Percentiles rank a stretch among this genome's conserved stretches.
Evolutionary conservation across 2,888 invertebrate genomes (phyloP).

Genomic region (Calephelis perditalis): DNA sequence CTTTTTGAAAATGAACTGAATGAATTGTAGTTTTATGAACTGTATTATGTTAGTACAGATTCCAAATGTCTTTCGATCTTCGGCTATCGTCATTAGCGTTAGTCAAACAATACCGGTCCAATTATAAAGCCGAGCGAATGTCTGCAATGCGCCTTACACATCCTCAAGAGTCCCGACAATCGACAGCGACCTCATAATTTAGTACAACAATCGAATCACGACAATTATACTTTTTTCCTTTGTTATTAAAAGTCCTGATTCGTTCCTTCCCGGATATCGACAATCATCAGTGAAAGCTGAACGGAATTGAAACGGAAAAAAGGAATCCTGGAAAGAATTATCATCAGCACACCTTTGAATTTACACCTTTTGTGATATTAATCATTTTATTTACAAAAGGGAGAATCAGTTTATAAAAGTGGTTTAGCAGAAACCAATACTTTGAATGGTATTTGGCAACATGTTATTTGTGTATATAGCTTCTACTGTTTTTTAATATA

Average conservation of each 20-base stretch:
- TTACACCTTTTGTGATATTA: constrained; percentile 2
- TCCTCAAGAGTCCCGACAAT: constrained; percentile 23
- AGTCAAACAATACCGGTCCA: constrained; percentile 11
- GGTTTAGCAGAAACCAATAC: no score
- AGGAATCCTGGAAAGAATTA: constrained; percentile 4
- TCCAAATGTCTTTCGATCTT: no score
- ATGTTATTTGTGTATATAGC: no score
- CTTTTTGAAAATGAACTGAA: no score
- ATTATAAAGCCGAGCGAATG: constrained; percentile 9
- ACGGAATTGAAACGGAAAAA: constrained; percentile 8
- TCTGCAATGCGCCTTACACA: constrained; percentile 9
- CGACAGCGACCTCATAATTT: constrained; percentile 37
- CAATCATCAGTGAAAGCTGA: constrained; percentile 43
- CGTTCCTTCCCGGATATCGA: constrained; percentile 71
- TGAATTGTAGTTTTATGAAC: no score
- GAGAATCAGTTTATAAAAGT: no score
- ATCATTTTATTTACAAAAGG: neutral
- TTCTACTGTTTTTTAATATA: no score
- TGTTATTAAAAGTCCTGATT: constrained; percentile 56
- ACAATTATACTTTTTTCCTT: constrained; percentile 67
- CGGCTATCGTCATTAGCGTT: neutral
- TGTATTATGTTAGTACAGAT: no score
- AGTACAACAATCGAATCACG: constrained; percentile 45
- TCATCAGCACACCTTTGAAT: neutral
- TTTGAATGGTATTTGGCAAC: no score